Base-by-base conservation (phyloP, 2,888 invertebrate genomes). In the Germaria angustata region DNA sequence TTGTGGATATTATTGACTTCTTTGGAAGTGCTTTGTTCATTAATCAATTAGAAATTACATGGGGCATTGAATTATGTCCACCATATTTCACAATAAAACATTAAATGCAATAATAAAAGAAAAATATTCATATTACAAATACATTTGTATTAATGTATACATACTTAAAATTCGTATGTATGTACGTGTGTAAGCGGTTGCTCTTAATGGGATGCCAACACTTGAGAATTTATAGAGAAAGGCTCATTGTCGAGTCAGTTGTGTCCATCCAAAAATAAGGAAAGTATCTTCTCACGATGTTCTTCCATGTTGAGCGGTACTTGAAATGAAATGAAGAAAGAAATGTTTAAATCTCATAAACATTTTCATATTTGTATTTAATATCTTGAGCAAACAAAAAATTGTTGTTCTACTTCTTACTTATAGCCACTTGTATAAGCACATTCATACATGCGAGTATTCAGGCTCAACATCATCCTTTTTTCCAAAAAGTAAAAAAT, bases 261-360 rank as follows among this genome's bases (percentile, higher is more conserved):
- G n/a, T 66, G 22, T 11, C 36, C 24, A 15, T n/a, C n/a, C n/a
- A n/a, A n/a, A 53, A 55, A 46, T 36, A 15, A 15, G 32, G 11
- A 75, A 59, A 65, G 41, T 15, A 55, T 51, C 28, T 78, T 78
- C 78, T 75, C 79, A 82, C 82, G 78, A 65, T 75, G 57, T 22
- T 17, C 8, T 17, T 13, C n/a, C 15, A 55, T 51, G 9, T 71
- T 65, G 46, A 75, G 39, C 68, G 59, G 17, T 59, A 82, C 65
- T 82, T 78, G 59, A 81, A 46, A 61, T 41, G 9, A 32, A 44
- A 24, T n/a, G 9, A 15, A 44, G 17, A 76, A 81, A 63, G 51
- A 65, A 75, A 49, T 65, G 15, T 65, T 55, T 41, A 57, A 36
- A 75, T 46, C 59, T 51, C 34, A 44, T 69, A 13, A 32, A 51